Percentiles rank a stretch among this genome's conserved stretches.
These are phyloP conservation scores for Protobothrops flavoviridis DNA, from an alignment of 2,113 vertebrate genomes.

Conservation along the genomic window DNA sequence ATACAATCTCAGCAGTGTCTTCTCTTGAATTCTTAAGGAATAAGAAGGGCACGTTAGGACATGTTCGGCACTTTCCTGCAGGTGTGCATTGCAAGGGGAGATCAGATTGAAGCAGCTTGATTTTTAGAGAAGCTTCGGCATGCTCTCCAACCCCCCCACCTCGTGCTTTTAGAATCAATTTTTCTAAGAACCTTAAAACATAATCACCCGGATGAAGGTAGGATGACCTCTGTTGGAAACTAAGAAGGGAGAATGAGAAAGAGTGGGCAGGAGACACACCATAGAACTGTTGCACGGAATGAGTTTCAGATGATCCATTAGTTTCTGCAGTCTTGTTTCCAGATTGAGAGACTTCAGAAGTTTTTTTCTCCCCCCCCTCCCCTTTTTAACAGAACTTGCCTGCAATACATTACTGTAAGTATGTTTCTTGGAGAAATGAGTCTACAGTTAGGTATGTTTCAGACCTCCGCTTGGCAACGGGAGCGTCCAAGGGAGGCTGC, in stretches of 20 bases:
- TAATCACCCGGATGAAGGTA: conserved; percentile 30
- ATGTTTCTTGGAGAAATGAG: conserved; percentile 63
- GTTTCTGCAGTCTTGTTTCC: conserved; percentile 56
- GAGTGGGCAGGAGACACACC: not conserved
- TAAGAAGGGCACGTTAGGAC: not conserved
- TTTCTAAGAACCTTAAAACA: conserved; percentile 48
- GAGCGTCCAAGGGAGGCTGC: not conserved
- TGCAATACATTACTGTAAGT: conserved; percentile 59
- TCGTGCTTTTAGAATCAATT: not conserved
- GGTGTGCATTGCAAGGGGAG: not conserved
- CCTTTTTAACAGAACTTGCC: conserved; percentile 38
- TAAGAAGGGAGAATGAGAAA: not conserved
- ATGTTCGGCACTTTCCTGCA: not conserved
- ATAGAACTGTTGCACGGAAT: conserved; percentile 64
- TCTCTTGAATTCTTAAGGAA: not conserved
- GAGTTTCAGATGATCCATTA: conserved; percentile 67
- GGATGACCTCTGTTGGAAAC: conserved; percentile 68
- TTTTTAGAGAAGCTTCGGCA: not conserved
- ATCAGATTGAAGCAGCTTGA: not conserved
- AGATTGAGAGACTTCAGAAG: conserved; percentile 71
- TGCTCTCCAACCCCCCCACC: not conserved
- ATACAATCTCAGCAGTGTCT: too few relatives aligned
- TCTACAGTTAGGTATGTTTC: conserved; percentile 42
- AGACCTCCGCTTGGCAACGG: conserved; percentile 27
- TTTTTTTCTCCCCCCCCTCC: not conserved